These are phyloP conservation scores for Rhagologus leucostigma DNA, from an alignment of 2,113 vertebrate species.

Conservation along the genomic window DNA sequence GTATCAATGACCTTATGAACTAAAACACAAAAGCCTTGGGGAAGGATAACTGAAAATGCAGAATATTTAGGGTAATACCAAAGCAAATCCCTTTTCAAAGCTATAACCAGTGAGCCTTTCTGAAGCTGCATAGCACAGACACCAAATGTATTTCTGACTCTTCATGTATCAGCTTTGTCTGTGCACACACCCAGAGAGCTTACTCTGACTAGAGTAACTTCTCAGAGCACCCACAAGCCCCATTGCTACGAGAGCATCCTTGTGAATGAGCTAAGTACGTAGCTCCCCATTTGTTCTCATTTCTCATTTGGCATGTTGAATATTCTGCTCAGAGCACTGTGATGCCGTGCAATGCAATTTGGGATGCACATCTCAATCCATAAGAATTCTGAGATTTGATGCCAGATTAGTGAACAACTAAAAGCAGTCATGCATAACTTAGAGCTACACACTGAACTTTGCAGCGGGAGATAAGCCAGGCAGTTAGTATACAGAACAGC, in stretches of 20 bases:
- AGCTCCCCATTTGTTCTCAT: background rate
- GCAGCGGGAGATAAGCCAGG: background rate
- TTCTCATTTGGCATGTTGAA: background rate
- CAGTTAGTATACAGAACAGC: background rate
- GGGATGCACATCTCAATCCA: background rate
- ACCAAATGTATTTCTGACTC: rapidly evolving
- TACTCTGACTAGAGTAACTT: background rate
- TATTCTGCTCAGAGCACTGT: background rate
- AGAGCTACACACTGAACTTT: background rate
- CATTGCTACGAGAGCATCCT: background rate
- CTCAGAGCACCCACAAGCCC: background rate
- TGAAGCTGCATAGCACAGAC: background rate
- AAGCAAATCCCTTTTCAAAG: background rate
- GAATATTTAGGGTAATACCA: background rate
- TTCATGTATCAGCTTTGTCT: background rate
- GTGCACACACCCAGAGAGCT: background rate
- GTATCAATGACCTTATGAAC: background rate
- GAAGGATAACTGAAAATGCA: background rate
- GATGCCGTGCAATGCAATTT: background rate
- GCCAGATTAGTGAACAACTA: background rate
- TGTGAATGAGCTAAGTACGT: background rate
- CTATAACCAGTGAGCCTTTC: background rate
- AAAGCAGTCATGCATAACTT: background rate
- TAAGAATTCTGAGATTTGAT: background rate
- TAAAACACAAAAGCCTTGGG: background rate